Evolutionary conservation across 2,888 invertebrate genomes (phyloP).

Genomic region (Platycheirus rosarum): DNA sequence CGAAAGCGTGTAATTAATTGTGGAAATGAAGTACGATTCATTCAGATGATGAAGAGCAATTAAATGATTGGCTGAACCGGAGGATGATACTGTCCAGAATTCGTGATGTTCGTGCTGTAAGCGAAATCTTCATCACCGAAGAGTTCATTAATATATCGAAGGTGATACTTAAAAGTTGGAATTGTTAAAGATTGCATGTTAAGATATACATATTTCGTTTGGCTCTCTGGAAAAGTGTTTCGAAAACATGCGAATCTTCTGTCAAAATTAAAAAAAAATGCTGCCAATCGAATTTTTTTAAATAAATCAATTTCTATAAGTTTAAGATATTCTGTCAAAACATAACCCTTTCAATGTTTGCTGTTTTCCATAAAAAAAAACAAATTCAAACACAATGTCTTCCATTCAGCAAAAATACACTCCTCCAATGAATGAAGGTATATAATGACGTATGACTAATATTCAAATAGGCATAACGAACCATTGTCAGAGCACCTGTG

Average conservation of each 20-base stretch:
- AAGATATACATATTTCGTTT: not conserved
- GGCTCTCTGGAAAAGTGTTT: too few relatives aligned
- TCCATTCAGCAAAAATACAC: not conserved
- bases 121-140: not conserved
- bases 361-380: not conserved
- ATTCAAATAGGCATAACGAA: constrained; percentile 13
- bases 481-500: constrained; percentile 48
- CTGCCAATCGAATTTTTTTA: too few relatives aligned
- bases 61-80: not conserved
- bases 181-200: not conserved
- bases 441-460: constrained; percentile 1
- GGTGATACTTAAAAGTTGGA: not conserved
- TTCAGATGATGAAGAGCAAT: not conserved
- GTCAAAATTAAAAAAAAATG: too few relatives aligned
- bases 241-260: too few relatives aligned
- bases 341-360: not conserved
- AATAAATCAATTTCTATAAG: too few relatives aligned
- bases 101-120: constrained; percentile 20
- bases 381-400: not conserved
- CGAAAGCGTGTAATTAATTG: not conserved
- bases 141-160: not conserved
- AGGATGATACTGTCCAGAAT: constrained; percentile 3
- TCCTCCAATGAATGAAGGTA: constrained; percentile 11
- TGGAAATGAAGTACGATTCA: not conserved
- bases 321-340: too few relatives aligned